A percentile compares a stretch with the other conserved stretches of the same genome.
Evolutionary conservation across 2,797 vertebrate species (phyloP).

Genomic region (Cichlasoma orientale): DNA sequence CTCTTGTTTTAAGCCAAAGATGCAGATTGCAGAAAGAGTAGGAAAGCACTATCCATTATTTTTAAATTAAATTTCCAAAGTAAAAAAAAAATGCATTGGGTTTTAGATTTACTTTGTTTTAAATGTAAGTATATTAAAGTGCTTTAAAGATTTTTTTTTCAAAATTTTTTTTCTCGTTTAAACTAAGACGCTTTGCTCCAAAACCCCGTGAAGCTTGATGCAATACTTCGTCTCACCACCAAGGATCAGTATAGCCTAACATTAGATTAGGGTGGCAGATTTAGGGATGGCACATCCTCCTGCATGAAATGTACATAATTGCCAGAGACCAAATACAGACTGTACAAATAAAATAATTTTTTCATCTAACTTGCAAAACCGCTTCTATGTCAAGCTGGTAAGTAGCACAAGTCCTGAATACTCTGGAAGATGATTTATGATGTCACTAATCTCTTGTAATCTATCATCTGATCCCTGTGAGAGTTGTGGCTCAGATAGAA

Average conservation of each 20-base stretch:
- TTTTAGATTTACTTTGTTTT: background rate
- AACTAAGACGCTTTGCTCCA: background rate
- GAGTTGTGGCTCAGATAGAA: conserved; percentile 32
- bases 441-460: conserved; percentile 53
- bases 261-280: background rate
- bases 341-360: background rate
- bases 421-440: conserved; percentile 18
- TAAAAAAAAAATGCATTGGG: background rate
- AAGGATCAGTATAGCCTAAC: conserved; percentile 51
- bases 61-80: background rate
- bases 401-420: background rate
- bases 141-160: background rate
- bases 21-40: too few species aligned
- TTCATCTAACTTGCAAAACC: background rate
- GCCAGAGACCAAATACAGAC: background rate
- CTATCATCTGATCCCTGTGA: conserved; percentile 32
- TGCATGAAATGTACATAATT: background rate
- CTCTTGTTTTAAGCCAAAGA: background rate
- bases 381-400: background rate
- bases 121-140: background rate
- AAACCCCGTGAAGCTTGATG: background rate
- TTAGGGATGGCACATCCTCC: background rate
- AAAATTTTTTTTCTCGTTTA: background rate
- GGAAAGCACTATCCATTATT: background rate
- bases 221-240: conserved; percentile 56